A percentile compares a stretch with the other conserved stretches of the same genome.
These are phyloP conservation scores for Nycticryphes semicollaris DNA, from an alignment of 2,113 vertebrate species.

Conservation along the genomic window DNA sequence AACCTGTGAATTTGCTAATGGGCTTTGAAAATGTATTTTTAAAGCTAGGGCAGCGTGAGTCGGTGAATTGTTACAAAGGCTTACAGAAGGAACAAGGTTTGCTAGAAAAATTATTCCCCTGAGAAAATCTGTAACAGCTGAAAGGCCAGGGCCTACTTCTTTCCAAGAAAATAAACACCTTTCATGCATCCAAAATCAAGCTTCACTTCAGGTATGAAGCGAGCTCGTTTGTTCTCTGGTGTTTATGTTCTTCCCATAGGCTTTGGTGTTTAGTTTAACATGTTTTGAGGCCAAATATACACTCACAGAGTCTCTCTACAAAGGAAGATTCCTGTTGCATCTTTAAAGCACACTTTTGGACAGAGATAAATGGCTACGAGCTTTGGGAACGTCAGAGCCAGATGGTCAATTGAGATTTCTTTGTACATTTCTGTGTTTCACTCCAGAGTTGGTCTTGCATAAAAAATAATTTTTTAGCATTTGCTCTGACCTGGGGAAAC, in stretches of 20 bases:
- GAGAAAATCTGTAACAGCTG: slow-evolving; percentile 24
- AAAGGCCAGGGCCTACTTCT: not conserved
- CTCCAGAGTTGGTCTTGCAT: slow-evolving; percentile 17
- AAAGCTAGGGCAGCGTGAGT: slow-evolving; percentile 43
- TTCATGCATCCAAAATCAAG: not conserved
- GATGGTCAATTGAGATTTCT: not conserved
- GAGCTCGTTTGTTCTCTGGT: not conserved
- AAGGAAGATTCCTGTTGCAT: not conserved
- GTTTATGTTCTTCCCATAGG: not conserved
- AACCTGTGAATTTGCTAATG: slow-evolving; percentile 79
- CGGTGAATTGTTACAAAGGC: slow-evolving; percentile 36
- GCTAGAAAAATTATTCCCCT: slow-evolving; percentile 13
- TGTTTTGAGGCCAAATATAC: not conserved
- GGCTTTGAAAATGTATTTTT: slow-evolving; percentile 74
- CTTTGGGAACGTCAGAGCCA: not conserved
- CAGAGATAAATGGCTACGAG: not conserved
- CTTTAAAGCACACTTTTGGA: slow-evolving; percentile 35
- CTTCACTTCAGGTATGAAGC: not conserved
- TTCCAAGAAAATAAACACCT: slow-evolving; percentile 49
- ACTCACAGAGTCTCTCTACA: not conserved
- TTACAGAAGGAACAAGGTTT: slow-evolving; percentile 46
- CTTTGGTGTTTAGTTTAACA: not conserved
- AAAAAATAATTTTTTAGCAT: not conserved
- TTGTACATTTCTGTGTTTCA: not conserved
- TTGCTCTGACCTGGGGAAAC: not conserved